Percentiles rank a stretch among this genome's conserved stretches.
phyloP scores from a whole-genome alignment of 2,113 vertebrate species.

The Ceyx melanurus region DNA sequence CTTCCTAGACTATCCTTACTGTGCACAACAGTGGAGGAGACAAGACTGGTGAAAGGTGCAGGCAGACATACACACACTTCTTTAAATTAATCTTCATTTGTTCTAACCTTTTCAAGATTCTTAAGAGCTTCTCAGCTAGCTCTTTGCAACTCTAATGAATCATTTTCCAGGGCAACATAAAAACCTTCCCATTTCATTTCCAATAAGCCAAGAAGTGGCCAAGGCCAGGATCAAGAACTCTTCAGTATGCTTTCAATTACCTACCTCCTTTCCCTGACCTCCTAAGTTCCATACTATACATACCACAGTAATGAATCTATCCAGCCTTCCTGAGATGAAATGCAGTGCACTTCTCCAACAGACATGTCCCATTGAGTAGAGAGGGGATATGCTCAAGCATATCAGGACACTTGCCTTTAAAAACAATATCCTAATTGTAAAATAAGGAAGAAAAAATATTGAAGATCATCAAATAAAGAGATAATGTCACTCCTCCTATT shows the following conservation, averaged over 20 bases:
- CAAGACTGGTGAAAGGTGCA: neutral
- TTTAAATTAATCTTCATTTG: slow-evolving; percentile 6
- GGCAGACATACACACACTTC: neutral
- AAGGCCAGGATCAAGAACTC: neutral
- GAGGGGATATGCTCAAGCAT: neutral
- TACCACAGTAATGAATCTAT: neutral
- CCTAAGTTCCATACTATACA: neutral
- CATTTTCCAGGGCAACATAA: neutral
- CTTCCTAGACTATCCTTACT: neutral
- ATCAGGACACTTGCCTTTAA: neutral
- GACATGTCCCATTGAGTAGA: neutral
- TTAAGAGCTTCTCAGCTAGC: neutral
- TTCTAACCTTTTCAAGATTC: slow-evolving; percentile 25
- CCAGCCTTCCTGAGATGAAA: neutral
- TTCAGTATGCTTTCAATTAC: neutral
- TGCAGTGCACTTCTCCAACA: neutral
- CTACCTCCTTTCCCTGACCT: neutral
- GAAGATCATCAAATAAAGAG: neutral
- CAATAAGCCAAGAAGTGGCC: neutral
- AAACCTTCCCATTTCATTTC: neutral
- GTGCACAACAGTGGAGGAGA: neutral
- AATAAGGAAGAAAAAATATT: no score
- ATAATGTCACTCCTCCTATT: neutral
- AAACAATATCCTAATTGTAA: neutral
- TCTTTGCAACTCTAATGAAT: slow-evolving; percentile 10